A percentile compares a stretch with the other conserved stretches of the same genome.
Conservation (phyloP, 2,113 vertebrate genomes). For the Psammodynastes pulverulentus region DNA sequence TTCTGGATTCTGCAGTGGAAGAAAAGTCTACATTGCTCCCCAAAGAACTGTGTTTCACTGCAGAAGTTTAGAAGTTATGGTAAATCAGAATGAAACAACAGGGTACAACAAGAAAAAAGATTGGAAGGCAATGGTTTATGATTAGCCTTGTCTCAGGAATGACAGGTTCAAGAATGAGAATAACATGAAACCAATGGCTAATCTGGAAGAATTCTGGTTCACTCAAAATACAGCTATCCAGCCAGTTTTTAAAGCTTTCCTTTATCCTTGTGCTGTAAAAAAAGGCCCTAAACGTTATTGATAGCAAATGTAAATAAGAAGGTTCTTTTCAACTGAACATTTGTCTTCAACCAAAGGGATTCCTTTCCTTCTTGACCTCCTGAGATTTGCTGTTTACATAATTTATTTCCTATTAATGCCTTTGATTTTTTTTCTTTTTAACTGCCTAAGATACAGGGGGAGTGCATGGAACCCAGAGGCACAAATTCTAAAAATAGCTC, state of each 20-base stretch:
- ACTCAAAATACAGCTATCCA: neutral
- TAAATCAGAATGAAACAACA: neutral
- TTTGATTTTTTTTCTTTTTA: neutral
- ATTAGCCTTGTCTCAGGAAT: neutral
- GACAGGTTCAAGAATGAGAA: neutral
- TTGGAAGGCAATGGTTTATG: neutral
- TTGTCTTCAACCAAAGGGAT: neutral
- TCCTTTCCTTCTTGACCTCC: neutral
- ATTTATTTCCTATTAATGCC: neutral
- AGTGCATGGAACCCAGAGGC: neutral
- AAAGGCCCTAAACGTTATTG: neutral
- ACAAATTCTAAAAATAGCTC: conserved; percentile 54
- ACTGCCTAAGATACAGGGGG: neutral
- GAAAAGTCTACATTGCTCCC: neutral
- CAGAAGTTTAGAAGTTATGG: neutral
- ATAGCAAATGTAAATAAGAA: neutral
- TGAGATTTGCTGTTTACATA: neutral
- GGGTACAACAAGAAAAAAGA: neutral
- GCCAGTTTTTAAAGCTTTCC: neutral
- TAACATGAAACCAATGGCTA: neutral
- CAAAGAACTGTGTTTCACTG: neutral
- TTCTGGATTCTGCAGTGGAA: neutral
- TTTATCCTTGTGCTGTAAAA: neutral
- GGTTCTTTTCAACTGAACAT: neutral
- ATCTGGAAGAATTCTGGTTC: neutral